Evolutionary conservation across 2,888 invertebrate genomes (phyloP).

Genomic region (Cosmopolites sordidus): DNA sequence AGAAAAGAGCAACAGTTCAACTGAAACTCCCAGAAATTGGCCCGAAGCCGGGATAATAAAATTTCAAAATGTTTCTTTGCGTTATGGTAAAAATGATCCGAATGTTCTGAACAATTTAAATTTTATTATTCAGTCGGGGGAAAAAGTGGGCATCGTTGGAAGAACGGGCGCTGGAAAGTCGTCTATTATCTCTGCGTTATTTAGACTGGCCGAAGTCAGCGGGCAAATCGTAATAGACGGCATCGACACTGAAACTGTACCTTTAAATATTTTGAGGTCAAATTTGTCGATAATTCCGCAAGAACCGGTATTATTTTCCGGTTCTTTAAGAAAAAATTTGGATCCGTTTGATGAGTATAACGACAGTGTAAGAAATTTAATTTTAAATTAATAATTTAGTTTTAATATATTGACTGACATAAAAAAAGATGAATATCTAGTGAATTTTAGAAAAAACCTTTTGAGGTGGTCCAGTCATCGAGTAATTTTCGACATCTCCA

Average conservation of each 20-base stretch:
- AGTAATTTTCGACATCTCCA: too few species aligned
- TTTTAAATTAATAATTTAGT: too few species aligned
- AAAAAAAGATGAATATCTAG: too few species aligned
- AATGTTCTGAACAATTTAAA: slow-evolving; percentile 69
- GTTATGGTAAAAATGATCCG: slow-evolving; percentile 66
- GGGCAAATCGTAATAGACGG: slow-evolving; percentile 80
- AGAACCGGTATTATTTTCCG: slow-evolving; percentile 81
- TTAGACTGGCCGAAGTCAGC: slow-evolving; percentile 70
- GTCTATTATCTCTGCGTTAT: slow-evolving; percentile 70
- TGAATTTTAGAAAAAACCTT: too few species aligned
- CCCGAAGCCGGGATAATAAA: slow-evolving; percentile 64
- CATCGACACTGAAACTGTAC: slow-evolving; percentile 62
- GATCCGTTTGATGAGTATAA: slow-evolving; percentile 82
- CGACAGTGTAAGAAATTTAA: slow-evolving; percentile 56
- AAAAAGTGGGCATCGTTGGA: slow-evolving; percentile 76
- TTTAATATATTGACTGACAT: too few species aligned
- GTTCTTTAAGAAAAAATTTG: slow-evolving; percentile 79
- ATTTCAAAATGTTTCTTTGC: slow-evolving; percentile 64
- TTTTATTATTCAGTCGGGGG: slow-evolving; percentile 52
- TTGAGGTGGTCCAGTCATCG: too few species aligned
- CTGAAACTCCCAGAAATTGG: slow-evolving; percentile 52
- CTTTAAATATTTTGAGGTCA: slow-evolving; percentile 68
- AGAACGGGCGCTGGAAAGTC: slow-evolving; percentile 82
- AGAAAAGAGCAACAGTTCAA: slow-evolving; percentile 46
- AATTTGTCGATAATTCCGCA: slow-evolving; percentile 81